Conservation (phyloP, 2,113 vertebrate species). For the Otus sunia region DNA sequence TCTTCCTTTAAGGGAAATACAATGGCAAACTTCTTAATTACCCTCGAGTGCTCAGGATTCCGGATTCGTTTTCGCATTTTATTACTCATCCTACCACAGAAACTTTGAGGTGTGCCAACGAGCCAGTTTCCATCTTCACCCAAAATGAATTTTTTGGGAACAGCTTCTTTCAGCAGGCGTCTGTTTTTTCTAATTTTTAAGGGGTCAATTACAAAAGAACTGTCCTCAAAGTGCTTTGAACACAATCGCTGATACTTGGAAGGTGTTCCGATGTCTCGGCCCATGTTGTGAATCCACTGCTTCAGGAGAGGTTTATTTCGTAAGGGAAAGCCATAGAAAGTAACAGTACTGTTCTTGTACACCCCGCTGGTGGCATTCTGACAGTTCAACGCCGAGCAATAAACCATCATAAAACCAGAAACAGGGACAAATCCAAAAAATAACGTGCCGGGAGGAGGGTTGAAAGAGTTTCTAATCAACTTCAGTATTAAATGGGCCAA, state of each 20-base stretch:
- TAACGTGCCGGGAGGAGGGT: neutral
- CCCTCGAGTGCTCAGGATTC: neutral
- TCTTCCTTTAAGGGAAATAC: neutral
- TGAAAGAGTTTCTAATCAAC: neutral
- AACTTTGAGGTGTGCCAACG: accelerated
- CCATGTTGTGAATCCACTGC: neutral
- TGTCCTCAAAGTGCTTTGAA: neutral
- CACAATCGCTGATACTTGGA: neutral
- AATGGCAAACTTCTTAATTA: neutral
- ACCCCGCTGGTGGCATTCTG: neutral
- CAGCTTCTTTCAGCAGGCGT: neutral
- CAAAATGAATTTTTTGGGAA: neutral
- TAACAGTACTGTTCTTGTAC: neutral
- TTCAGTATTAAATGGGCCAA: accelerated
- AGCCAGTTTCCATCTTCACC: neutral
- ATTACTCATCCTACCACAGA: accelerated
- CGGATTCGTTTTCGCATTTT: neutral
- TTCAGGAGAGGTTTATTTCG: neutral
- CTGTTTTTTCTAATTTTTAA: accelerated
- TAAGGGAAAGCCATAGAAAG: neutral
- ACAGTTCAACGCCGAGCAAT: neutral
- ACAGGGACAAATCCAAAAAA: accelerated
- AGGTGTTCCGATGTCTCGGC: neutral
- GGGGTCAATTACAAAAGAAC: accelerated
- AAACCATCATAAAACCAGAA: neutral